A percentile compares a stretch with the other conserved stretches of the same genome.
Conservation (phyloP, 2,113 vertebrate genomes). For the Gnathonemus echidnorhynchus region DNA sequence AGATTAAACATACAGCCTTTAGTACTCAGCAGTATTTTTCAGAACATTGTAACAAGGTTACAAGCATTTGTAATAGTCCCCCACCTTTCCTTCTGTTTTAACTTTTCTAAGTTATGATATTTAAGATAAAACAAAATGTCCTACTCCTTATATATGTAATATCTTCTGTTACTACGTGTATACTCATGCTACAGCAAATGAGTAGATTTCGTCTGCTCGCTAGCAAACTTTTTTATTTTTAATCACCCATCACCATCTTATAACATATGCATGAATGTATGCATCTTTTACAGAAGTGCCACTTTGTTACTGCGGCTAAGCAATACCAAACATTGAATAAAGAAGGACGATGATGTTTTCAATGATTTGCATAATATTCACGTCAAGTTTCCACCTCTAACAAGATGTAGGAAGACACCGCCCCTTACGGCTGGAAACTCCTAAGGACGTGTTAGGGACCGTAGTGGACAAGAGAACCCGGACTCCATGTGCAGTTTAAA, state of each 20-base stretch:
- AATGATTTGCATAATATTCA: not conserved
- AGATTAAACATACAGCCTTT: not conserved
- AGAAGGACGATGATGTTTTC: not conserved
- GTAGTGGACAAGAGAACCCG: not conserved
- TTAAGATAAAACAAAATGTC: not conserved
- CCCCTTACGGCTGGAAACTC: not conserved
- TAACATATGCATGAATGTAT: not conserved
- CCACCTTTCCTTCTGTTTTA: not conserved
- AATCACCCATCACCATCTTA: not conserved
- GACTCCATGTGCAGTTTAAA: not conserved
- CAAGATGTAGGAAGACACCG: not conserved
- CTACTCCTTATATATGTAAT: not conserved
- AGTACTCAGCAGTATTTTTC: not conserved
- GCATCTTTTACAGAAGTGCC: not conserved
- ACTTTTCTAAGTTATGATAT: not conserved
- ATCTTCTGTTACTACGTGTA: not conserved
- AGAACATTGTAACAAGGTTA: not conserved
- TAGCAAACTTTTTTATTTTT: not conserved
- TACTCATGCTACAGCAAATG: not conserved
- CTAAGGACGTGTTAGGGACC: not conserved
- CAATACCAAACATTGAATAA: not conserved
- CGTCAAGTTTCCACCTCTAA: not conserved
- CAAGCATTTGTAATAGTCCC: not conserved
- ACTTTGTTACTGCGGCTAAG: not conserved
- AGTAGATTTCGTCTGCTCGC: not conserved